Evolutionary conservation across 2,888 invertebrate species (phyloP).

Genomic region (Parelbella ahira): DNA sequence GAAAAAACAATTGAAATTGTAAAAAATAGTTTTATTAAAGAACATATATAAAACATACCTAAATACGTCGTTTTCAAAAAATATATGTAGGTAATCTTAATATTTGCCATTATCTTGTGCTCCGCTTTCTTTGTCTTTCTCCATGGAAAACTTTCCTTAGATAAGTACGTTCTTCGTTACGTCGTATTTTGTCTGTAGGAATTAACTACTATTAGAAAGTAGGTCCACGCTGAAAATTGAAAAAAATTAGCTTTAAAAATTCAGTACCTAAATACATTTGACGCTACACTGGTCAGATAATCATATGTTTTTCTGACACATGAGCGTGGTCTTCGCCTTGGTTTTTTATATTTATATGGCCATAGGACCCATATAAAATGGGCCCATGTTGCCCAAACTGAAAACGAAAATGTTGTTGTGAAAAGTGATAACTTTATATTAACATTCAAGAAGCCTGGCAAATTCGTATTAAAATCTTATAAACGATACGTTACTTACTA

Average conservation of each 20-base stretch:
- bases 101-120: not conserved
- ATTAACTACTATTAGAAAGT: slow-evolving; percentile 57
- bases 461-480: too few species aligned
- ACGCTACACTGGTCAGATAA: not conserved
- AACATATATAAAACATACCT: not conserved
- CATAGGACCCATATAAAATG: slow-evolving; percentile 33
- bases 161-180: slow-evolving; percentile 19
- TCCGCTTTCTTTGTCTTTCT: too few species aligned
- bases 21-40: slow-evolving; percentile 7
- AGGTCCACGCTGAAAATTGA: slow-evolving; percentile 58
- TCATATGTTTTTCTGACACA: slow-evolving; percentile 1
- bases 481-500: slow-evolving; percentile 49
- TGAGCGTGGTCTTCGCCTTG: slow-evolving; percentile 1
- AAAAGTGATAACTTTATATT: not conserved
- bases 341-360: slow-evolving; percentile 11
- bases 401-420: slow-evolving; percentile 28
- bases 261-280: slow-evolving; percentile 25
- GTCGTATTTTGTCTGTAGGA: slow-evolving; percentile 43
- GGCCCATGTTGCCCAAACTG: slow-evolving; percentile 39
- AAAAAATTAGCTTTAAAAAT: slow-evolving; percentile 15
- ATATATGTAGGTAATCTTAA: not conserved
- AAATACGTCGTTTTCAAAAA: not conserved
- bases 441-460: too few species aligned
- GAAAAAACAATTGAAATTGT: not conserved
- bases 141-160: slow-evolving; percentile 17